Evolutionary conservation across 2,113 vertebrate species (phyloP), one percentile per base, ranked within the genome.

Genomic region (Sebastes schlegelii): DNA sequence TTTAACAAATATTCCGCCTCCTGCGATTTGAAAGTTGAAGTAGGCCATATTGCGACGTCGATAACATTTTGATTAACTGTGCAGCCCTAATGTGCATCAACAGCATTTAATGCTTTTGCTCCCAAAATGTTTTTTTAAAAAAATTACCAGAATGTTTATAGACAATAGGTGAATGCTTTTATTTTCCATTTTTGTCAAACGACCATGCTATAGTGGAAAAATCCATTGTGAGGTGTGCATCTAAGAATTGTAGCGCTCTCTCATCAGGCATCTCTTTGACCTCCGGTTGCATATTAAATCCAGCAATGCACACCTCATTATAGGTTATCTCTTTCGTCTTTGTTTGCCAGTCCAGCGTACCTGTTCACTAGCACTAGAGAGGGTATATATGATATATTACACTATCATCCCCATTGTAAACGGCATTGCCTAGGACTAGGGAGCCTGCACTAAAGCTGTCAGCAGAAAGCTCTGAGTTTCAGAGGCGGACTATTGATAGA

Each of bases 361-460:
- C 10, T 51, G 48, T 68, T 6, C 6, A 12, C 6, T 48, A 74
- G 26, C 26, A 26, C 26, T 26, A 26, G 26, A 26, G 26, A 26
- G 26, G 26, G 26, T 42, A 46, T 43, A 23, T 57, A 16, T 49
- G 19, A 34, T 48, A 42, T 49, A 45, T 65, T 16, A 21, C 48
- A 60, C 14, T 62, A 1, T 62, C 40, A 52, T 16, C 42, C 71
- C 21, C 57, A 43, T 64, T 69, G 67, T 67, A 19, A 60, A 81
- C 17, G 6, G 8, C 34, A 54, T 63, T 26, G 19, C 14, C 13
- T 2, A 21, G 43, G 49, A 51, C 23, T 5, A 74, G 46, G n/a
- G 16, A 45, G 26, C 45, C 70, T 55, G 69, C 19, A 51, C 40
- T 19, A 45, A 51, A 77, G 72, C 55, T 74, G 49, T 62, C 43